Evolutionary conservation across 2,797 vertebrate species (phyloP), one percentile per base, ranked within the genome.

Genomic region (Discoglossus pictus): DNA sequence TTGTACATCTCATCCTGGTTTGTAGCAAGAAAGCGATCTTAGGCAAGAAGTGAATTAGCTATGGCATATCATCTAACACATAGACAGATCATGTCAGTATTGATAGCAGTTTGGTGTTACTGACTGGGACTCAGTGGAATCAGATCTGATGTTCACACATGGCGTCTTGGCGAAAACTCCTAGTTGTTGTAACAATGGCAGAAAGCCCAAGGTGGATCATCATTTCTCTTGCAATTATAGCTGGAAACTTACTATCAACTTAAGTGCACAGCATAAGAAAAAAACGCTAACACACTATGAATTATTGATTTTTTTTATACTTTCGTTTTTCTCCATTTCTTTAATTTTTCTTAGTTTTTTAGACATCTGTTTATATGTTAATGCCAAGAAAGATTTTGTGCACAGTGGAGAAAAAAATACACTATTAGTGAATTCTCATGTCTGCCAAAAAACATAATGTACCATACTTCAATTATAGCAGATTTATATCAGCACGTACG

Each of bases 71-170:
- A 44, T 61, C 58, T 51, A 20, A 46, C 21, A 17, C 58, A 62
- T 38, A 55, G 66, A 69, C 66, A 54, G 17, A 53, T 61, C 25
- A 47, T 61, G 58, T 68, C 66, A 61, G 58, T 48, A 61, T 62
- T 39, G 11, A 69, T 69, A 47, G 58, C 40, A 13, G 21, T 20
- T 46, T 47, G 40, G 50, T 27, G 20, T 69, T 27, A 40, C 44
- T 69, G 66, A 69, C 25, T 54, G 48, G 44, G 48, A 44, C 58
- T 61, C 50, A 48, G 15, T 53, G 50, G 58, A 69, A 69, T 69
- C 58, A 61, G 39, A 51, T 61, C 47, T 62, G 66, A 69, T 69
- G 48, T 54, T 54, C 66, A 69, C 66, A 69, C 66, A 62, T 69
- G 66, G 50, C 36, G 58, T 21, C 11, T 42, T 69, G 50, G 58